Conservation (phyloP, 2,888 invertebrate species). For the Troilus luridus region DNA sequence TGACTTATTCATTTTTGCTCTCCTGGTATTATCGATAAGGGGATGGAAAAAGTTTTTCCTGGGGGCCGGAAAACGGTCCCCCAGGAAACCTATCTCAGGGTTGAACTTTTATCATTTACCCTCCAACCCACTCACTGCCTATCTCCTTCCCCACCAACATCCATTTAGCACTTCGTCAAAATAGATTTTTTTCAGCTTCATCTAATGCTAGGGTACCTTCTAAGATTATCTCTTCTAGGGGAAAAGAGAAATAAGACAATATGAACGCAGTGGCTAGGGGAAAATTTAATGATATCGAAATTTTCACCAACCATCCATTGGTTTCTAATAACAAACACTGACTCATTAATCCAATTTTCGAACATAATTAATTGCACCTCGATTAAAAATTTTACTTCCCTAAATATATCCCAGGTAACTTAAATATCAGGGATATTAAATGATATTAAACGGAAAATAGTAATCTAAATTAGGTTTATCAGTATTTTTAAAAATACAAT, state of each 20-base stretch:
- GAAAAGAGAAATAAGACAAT: neutral
- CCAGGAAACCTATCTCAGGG: conserved; percentile 52
- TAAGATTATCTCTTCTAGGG: neutral
- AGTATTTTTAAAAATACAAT: no score
- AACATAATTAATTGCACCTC: no score
- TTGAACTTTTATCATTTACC: conserved; percentile 57
- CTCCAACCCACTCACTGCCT: conserved; percentile 29
- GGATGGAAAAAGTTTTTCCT: conserved; percentile 55
- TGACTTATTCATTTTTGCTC: conserved; percentile 55
- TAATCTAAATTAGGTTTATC: no score
- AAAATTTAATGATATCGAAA: neutral
- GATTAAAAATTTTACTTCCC: no score
- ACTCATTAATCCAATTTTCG: no score
- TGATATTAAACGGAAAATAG: no score
- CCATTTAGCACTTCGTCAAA: conserved; percentile 49
- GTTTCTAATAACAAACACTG: no score
- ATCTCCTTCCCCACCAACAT: conserved; percentile 39
- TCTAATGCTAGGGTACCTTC: neutral
- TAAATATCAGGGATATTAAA: no score
- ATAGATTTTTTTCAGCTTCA: conserved; percentile 31
- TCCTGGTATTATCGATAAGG: conserved; percentile 54
- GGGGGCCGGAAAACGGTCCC: conserved; percentile 46
- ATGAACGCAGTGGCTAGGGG: neutral
- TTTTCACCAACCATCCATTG: no score
- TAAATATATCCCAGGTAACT: no score